phyloP scores from a whole-genome alignment of 2,797 vertebrate species.

The Gymnodraco acuticeps region DNA sequence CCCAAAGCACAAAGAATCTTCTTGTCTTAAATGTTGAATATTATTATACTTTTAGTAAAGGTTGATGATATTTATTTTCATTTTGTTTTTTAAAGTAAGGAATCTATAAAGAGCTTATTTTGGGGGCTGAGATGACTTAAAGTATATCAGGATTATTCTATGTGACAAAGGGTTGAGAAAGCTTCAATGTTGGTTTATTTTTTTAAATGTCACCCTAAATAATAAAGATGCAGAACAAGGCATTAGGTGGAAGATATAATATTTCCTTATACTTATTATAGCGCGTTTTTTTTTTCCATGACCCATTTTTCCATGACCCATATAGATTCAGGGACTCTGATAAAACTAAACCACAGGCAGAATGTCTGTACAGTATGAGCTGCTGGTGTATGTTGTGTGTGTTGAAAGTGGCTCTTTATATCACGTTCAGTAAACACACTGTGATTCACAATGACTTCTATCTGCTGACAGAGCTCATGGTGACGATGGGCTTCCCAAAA shows the following conservation, averaged over 20 bases:
- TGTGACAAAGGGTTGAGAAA: neutral
- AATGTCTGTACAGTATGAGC: neutral
- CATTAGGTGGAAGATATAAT: neutral
- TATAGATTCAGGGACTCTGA: neutral
- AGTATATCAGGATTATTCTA: neutral
- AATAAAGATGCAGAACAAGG: neutral
- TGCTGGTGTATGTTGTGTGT: slow-evolving; percentile 57
- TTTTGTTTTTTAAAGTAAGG: no score
- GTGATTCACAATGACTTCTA: slow-evolving; percentile 14
- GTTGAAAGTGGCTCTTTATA: slow-evolving; percentile 2
- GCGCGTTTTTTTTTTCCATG: no score
- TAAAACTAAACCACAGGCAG: neutral
- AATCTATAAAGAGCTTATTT: no score
- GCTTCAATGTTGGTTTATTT: neutral
- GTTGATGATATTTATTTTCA: no score
- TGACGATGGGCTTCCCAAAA: slow-evolving; percentile 97
- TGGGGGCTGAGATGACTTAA: neutral
- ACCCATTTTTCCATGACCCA: no score
- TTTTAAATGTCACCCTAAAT: neutral
- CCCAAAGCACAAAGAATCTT: no score
- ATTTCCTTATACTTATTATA: no score
- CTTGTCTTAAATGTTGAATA: no score
- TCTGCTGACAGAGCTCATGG: slow-evolving; percentile 91
- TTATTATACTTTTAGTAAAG: no score
- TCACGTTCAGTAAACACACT: neutral